Base-by-base conservation (phyloP, 2,888 invertebrate genomes). In the Mycalesis mineus region DNA sequence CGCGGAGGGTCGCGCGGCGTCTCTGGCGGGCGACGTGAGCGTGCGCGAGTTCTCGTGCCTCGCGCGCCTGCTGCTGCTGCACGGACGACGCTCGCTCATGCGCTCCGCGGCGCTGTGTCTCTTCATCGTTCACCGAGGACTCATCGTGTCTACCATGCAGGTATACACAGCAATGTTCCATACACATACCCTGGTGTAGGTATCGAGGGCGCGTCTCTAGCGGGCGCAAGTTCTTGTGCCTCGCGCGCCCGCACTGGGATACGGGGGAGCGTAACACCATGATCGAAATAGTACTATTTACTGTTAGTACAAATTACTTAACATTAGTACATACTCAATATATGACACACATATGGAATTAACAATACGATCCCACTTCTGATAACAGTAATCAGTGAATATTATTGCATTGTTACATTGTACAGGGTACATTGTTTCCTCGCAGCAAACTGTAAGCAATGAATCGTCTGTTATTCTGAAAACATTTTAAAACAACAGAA, bases 81-180 rank as follows among this genome's bases (percentile, higher is more conserved):
- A 98, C 79, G 98, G 98, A 0, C 92, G 98, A 51, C 93, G 98
- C 72, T 95, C 97, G 60, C 96, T 96, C 78, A 97, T 98, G 91
- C 92, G 99, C 55, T 98, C 98, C 0, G 98, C 99, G n/a, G 96
- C 98, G 3, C 92, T 99, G 14, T 96, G 97, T 67, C 98, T 99
- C 82, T 99, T 99, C 86, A 98, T 99, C 56, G 99, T 99, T 77
- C 99, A 99, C 83, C 93, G 98, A 54, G 99, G 99, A 41, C 92
- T 99, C 60, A 98, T 99, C 71, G 99, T 99, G 61, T 98, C 99
- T 48, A 98, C 98, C 11, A 98, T 99, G 96, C 94, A 94, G 88
- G 89, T 86, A 45, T 6, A 22, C 22, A 22, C 22, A 22, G 22
- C 22, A 22, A 4, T 2, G 2, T 2, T 22, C 5, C 22, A 22